Base-by-base conservation (phyloP, 1,140 invertebrate genomes). In the Lepidurus couesii region DNA sequence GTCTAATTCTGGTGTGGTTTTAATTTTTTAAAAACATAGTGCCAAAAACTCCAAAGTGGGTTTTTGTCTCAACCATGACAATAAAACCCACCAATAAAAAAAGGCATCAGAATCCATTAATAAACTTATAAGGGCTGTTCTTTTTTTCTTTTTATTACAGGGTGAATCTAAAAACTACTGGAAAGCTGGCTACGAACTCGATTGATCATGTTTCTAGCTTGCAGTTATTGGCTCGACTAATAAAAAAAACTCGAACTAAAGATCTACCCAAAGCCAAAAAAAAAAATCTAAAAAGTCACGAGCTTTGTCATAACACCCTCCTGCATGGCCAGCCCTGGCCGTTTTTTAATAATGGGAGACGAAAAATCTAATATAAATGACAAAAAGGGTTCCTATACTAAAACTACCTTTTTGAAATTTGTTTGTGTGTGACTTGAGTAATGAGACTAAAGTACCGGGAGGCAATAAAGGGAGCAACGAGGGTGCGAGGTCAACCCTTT, bases 401-500 rank as follows among this genome's bases (percentile, higher is more conserved):
- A 34, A 34, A 34, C 34, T 34, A 34, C 34, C 34, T 34, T 34
- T 34, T 34, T 34, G 34, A 34, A 34, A 34, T 34, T 34, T 34
- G 34, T 34, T 34, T 34, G 34, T 34, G 34, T 34, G 34, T 34
- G 34, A 34, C 34, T 34, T 34, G 16, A 47, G 6, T 47, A 11
- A 16, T 47, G 45, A 65, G 16, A 21, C 7, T 13, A 11, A 65
- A 65, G 13, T 65, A 65, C 53, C 21, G 13, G 53, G 53, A 65
- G 13, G 34, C 34, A n/a, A 65, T 65, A 16, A 65, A 65, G 13
- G 53, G 53, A 21, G 53, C 10, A 16, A 16, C 13, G n/a, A 65
- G 53, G 53, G 53, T 65, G 53, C 53, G 53, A 65, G 53, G 53
- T 65, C 53, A 65, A 65, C 53, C 53, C 53, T 65, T 65, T 65